phyloP scores from a whole-genome alignment of 2,888 invertebrate genomes.

The Tiphia femorata region DNA sequence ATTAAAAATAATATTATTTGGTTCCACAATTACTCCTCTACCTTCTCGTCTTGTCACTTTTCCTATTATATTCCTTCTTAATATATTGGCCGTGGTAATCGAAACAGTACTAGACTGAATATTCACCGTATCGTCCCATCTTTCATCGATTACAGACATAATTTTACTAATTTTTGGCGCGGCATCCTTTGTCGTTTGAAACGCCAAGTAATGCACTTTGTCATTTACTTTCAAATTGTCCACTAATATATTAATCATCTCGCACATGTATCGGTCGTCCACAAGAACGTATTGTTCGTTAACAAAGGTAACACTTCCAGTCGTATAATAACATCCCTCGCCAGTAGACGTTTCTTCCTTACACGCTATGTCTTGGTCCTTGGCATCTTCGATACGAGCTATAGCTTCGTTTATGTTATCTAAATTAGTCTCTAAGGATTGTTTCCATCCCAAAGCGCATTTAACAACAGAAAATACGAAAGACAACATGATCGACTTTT shows the following conservation, averaged over 20 bases:
- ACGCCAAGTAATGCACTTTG: constrained; percentile 73
- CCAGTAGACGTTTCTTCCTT: background rate
- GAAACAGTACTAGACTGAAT: background rate
- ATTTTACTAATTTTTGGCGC: constrained; percentile 73
- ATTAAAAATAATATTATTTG: constrained; percentile 73
- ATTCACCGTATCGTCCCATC: constrained; percentile 29
- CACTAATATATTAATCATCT: constrained; percentile 63
- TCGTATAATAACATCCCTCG: constrained; percentile 51
- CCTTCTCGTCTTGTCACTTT: constrained; percentile 67
- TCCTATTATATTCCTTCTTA: constrained; percentile 62
- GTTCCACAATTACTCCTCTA: constrained; percentile 69
- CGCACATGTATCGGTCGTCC: constrained; percentile 74
- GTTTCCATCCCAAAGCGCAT: constrained; percentile 23
- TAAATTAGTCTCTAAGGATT: background rate
- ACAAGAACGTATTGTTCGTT: constrained; percentile 71
- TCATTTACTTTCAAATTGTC: constrained; percentile 70
- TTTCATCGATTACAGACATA: constrained; percentile 65
- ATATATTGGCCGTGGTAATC: constrained; percentile 13
- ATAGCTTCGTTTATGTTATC: constrained; percentile 46
- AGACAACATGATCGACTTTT: constrained; percentile 38
- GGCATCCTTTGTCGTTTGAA: constrained; percentile 67
- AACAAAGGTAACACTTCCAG: constrained; percentile 76
- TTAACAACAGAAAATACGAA: constrained; percentile 30
- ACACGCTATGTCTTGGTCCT: constrained; percentile 5
- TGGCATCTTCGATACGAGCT: constrained; percentile 35